These are phyloP conservation scores for Cacatua alba DNA, from an alignment of 2,113 vertebrate species.

Conservation along the genomic window DNA sequence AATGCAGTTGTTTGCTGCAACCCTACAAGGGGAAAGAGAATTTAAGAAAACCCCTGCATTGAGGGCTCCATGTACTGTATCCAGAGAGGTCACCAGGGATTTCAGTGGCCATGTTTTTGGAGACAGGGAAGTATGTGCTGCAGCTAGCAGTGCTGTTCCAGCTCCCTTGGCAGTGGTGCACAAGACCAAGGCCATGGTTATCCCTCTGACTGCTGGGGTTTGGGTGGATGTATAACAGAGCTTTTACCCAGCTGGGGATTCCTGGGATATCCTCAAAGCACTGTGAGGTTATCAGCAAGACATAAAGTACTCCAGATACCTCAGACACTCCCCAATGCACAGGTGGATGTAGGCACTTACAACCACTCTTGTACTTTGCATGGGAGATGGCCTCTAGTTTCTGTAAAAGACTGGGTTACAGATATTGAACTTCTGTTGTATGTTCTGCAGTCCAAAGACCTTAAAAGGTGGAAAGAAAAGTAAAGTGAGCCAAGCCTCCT, in stretches of 20 bases:
- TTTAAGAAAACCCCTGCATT: neutral
- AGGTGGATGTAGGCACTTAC: neutral
- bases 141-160: neutral
- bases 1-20: neutral
- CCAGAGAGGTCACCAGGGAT: neutral
- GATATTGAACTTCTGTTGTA: neutral
- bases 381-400: neutral
- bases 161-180: neutral
- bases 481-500: neutral
- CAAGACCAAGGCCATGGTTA: accelerated
- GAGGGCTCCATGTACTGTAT: neutral
- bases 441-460: neutral
- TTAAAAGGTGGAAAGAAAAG: neutral
- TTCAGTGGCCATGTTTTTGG: accelerated
- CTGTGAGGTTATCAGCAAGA: neutral
- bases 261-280: neutral
- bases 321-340: neutral
- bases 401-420: neutral
- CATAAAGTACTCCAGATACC: neutral
- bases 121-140: neutral
- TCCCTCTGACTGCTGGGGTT: neutral
- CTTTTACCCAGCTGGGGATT: neutral
- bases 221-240: neutral
- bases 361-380: neutral
- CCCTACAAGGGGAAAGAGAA: neutral